Percentiles rank a stretch among this genome's conserved stretches.
phyloP scores from a whole-genome alignment of 2,797 vertebrate genomes.

The Oreortyx pictus region DNA sequence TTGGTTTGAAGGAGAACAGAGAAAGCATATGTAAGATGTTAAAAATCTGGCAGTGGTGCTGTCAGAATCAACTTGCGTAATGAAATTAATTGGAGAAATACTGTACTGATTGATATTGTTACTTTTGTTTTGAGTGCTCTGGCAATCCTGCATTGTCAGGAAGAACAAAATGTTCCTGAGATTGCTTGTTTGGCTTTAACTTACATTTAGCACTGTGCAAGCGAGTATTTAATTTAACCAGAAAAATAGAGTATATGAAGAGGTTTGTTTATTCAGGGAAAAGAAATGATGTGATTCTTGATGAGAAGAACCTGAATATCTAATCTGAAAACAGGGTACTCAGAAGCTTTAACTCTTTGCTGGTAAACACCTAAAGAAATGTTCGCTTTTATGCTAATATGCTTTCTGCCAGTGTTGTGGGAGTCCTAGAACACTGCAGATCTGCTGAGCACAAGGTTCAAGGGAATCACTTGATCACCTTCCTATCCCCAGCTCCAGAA shows the following conservation, averaged over 20 bases:
- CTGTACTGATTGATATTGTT: conserved; percentile 28
- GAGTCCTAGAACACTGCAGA: not conserved
- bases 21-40: not conserved
- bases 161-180: conserved; percentile 49
- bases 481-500: not conserved
- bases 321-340: not conserved
- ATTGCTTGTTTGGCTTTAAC: conserved; percentile 44
- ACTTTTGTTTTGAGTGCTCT: not conserved
- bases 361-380: not conserved
- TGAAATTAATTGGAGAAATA: conserved; percentile 42
- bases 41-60: not conserved
- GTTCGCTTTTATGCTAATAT: not conserved
- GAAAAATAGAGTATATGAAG: conserved; percentile 25
- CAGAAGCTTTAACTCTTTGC: not conserved
- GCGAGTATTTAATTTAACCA: conserved; percentile 32
- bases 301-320: not conserved
- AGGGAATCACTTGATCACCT: not conserved
- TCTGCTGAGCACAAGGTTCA: not conserved
- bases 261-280: conserved; percentile 36
- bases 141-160: not conserved
- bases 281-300: not conserved
- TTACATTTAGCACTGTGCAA: not conserved
- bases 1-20: not conserved
- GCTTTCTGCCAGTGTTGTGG: not conserved
- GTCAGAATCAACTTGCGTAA: not conserved